These are phyloP conservation scores for Steinernema khuongi DNA, from an alignment of 1,140 invertebrate genomes.

Conservation along the genomic window DNA sequence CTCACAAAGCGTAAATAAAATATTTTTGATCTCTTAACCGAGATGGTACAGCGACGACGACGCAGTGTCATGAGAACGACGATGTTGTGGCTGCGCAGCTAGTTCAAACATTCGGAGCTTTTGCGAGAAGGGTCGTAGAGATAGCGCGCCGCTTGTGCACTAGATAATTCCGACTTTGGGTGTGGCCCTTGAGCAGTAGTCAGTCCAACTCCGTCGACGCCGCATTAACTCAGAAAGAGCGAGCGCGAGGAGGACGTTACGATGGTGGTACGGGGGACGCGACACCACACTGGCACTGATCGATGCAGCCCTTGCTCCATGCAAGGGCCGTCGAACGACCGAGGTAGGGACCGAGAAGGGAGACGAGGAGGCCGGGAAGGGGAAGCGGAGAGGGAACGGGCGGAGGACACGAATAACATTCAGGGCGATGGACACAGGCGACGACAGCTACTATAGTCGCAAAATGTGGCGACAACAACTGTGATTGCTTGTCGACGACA, in stretches of 20 bases:
- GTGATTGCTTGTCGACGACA: background rate
- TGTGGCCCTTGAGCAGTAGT: background rate
- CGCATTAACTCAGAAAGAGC: conserved; percentile 9
- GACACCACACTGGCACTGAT: background rate
- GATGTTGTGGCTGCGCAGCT: background rate
- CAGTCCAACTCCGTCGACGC: background rate
- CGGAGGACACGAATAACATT: background rate
- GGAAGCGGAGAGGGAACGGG: background rate
- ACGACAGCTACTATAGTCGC: background rate
- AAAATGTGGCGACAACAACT: background rate
- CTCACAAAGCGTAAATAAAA: background rate
- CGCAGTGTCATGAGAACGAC: background rate
- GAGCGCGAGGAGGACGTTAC: background rate
- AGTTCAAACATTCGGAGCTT: background rate
- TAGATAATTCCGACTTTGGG: background rate
- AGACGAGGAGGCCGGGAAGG: background rate
- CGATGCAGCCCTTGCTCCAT: conserved; percentile 6
- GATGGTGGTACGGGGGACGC: conserved; percentile 10
- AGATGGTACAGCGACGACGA: background rate
- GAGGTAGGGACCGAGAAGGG: background rate
- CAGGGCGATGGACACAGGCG: background rate
- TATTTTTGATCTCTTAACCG: background rate
- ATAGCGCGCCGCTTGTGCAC: background rate
- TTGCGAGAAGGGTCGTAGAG: background rate
- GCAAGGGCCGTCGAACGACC: background rate